phyloP scores from a whole-genome alignment of 1,140 invertebrate genomes.

The Drosophila nikananu region DNA sequence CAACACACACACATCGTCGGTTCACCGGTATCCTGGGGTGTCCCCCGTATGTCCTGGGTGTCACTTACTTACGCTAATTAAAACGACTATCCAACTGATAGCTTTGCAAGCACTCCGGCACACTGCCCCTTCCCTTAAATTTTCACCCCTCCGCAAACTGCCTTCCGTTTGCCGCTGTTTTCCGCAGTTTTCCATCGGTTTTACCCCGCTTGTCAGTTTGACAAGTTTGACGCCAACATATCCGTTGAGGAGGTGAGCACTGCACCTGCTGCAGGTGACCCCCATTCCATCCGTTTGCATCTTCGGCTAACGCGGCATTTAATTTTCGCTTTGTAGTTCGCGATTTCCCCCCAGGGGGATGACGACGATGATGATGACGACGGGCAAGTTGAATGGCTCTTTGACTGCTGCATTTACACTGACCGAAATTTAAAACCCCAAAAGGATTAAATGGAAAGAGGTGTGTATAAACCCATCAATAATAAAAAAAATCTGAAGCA shows the following conservation, averaged over 20 bases:
- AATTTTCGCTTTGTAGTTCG: slow-evolving; percentile 52
- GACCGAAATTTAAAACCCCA: neutral
- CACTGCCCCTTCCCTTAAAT: neutral
- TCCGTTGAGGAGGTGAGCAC: slow-evolving; percentile 5
- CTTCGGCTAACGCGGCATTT: slow-evolving; percentile 49
- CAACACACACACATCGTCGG: neutral
- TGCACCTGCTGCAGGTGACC: slow-evolving; percentile 19
- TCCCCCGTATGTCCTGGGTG: slow-evolving; percentile 17
- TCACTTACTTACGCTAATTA: slow-evolving; percentile 82
- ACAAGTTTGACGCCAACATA: slow-evolving; percentile 62
- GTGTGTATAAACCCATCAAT: neutral
- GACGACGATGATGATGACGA: slow-evolving; percentile 5
- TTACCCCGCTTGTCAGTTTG: slow-evolving; percentile 36
- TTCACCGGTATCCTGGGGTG: slow-evolving; percentile 1
- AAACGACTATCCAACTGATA: slow-evolving; percentile 44
- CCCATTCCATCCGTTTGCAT: slow-evolving; percentile 18
- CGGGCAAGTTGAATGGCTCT: slow-evolving; percentile 13
- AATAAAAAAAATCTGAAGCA: too few relatives aligned
- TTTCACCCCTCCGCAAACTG: neutral
- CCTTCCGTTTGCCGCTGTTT: slow-evolving; percentile 1
- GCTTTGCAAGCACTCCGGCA: slow-evolving; percentile 5
- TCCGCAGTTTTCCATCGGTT: slow-evolving; percentile 24
- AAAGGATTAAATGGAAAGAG: neutral
- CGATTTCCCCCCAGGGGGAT: slow-evolving; percentile 5
- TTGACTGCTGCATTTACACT: slow-evolving; percentile 25